phyloP scores from a whole-genome alignment of 1,140 invertebrate genomes.

The Drosophila nebulosa region DNA sequence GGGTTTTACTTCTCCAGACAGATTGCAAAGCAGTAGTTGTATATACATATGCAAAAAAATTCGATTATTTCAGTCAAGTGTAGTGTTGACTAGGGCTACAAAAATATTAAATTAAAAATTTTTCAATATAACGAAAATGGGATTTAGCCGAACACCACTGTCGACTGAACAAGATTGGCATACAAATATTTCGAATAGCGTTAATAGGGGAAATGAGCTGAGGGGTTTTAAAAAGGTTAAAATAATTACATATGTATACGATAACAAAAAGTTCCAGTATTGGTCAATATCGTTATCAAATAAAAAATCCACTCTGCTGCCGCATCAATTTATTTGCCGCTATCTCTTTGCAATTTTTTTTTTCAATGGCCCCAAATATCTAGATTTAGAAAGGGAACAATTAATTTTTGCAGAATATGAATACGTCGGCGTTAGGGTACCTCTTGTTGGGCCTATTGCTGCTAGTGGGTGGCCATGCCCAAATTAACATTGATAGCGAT shows the following conservation, averaged over 20 bases:
- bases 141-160: background rate
- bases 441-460: background rate
- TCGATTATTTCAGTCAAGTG: too few relatives aligned
- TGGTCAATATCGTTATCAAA: background rate
- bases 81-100: too few relatives aligned
- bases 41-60: too few relatives aligned
- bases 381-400: background rate
- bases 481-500: slow-evolving; percentile 26
- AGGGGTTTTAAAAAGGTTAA: too few relatives aligned
- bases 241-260: background rate
- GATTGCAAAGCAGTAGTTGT: background rate
- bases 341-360: background rate
- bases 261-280: background rate
- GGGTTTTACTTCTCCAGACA: background rate
- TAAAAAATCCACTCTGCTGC: background rate
- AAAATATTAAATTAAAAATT: background rate
- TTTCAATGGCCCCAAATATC: background rate
- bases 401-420: background rate
- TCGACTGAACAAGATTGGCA: too few relatives aligned
- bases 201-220: too few relatives aligned
- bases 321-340: background rate
- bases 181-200: too few relatives aligned
- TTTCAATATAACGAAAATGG: background rate
- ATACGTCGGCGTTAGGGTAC: background rate
- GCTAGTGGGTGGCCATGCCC: background rate